A percentile compares a stretch with the other conserved stretches of the same genome.
phyloP scores from a whole-genome alignment of 2,113 vertebrate genomes.

The Geothlypis trichas region DNA sequence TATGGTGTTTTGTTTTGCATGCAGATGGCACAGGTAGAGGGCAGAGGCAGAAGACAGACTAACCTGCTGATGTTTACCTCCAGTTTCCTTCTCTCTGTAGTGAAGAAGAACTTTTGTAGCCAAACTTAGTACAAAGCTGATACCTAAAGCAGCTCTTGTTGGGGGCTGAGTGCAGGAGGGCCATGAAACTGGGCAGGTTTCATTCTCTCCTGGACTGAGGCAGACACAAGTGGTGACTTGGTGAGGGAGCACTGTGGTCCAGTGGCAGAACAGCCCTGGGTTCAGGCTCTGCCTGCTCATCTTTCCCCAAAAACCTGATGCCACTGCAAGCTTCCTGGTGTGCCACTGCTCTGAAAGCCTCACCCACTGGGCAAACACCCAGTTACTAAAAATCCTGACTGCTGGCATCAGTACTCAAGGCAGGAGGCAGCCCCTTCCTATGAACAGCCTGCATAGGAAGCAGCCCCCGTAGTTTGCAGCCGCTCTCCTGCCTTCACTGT shows the following conservation, averaged over 20 bases:
- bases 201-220: not conserved
- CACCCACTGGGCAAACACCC: not conserved
- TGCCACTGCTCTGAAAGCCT: not conserved
- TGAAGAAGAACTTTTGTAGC: not conserved
- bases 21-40: not conserved
- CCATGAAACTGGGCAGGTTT: not conserved
- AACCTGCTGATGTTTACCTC: not conserved
- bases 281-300: not conserved
- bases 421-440: not conserved
- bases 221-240: not conserved
- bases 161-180: not conserved
- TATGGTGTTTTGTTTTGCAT: not conserved
- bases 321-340: fast-evolving
- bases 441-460: not conserved
- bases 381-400: not conserved
- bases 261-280: not conserved
- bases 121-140: not conserved
- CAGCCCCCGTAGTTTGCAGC: not conserved
- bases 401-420: not conserved
- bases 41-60: not conserved
- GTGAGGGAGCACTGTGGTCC: not conserved
- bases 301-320: not conserved
- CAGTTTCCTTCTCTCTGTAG: not conserved
- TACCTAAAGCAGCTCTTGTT: not conserved
- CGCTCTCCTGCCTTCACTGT: not conserved